phyloP scores from a whole-genome alignment of 2,888 invertebrate genomes.

The Eristalis arbustorum region DNA sequence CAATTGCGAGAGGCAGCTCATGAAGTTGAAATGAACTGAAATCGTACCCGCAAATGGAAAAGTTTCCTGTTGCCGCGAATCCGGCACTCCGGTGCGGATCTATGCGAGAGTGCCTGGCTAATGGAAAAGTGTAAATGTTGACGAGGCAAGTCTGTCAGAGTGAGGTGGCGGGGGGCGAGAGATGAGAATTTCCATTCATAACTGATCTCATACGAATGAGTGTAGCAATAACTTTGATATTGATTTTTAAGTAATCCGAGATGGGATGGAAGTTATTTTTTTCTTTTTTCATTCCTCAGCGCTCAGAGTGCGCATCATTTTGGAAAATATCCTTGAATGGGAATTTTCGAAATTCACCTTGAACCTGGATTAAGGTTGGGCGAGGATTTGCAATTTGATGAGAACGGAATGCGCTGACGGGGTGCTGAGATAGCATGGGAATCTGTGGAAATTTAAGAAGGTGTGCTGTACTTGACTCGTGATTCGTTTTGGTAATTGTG shows the following conservation, averaged over 20 bases:
- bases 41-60: conserved; percentile 15
- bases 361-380: too few species aligned
- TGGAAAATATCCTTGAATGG: not conserved
- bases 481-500: not conserved
- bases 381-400: too few species aligned
- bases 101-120: conserved; percentile 4
- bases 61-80: conserved; percentile 16
- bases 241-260: not conserved
- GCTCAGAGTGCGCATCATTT: not conserved
- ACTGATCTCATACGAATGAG: not conserved
- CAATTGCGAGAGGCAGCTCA: not conserved
- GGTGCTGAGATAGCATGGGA: not conserved
- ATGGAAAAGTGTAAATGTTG: conserved; percentile 12
- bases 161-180: not conserved
- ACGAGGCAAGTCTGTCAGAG: not conserved
- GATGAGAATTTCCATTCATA: not conserved
- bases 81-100: not conserved
- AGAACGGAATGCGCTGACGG: too few species aligned
- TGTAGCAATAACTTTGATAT: not conserved
- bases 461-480: not conserved
- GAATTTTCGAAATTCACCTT: not conserved
- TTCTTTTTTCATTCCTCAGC: not conserved
- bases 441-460: not conserved
- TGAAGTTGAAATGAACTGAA: conserved; percentile 21
- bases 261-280: not conserved